Conservation (phyloP, 2,797 vertebrate genomes). For the Lepidocolaptes lacrymiger region DNA sequence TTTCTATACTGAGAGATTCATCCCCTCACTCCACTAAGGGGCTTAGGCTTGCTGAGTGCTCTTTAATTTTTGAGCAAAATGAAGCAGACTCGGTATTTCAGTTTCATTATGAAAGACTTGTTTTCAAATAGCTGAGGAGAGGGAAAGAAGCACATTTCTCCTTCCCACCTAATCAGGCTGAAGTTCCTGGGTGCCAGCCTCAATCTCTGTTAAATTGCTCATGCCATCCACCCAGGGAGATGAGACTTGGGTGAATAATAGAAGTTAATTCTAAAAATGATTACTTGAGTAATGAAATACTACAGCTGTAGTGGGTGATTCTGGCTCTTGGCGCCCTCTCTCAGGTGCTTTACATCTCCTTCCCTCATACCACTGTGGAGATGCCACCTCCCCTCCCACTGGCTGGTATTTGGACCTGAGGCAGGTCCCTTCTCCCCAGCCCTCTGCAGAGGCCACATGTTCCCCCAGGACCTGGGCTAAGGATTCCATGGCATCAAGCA, state of each 20-base stretch:
- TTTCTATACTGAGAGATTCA: accelerated
- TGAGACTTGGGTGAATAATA: background rate
- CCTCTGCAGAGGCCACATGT: background rate
- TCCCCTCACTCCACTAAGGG: background rate
- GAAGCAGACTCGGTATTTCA: background rate
- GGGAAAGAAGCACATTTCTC: background rate
- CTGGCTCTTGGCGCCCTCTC: background rate
- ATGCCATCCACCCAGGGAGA: background rate
- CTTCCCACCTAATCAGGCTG: constrained; percentile 22
- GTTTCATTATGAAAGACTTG: background rate
- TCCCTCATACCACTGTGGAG: background rate
- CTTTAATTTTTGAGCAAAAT: background rate
- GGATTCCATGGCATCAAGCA: background rate
- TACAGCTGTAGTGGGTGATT: background rate
- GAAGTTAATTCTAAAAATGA: background rate
- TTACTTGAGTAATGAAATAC: background rate
- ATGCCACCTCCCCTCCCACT: background rate
- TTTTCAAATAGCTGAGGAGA: background rate
- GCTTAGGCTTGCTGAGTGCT: background rate
- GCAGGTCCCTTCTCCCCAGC: background rate
- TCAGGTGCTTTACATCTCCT: background rate
- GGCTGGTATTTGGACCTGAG: background rate
- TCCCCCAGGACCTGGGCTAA: background rate
- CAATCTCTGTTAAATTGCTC: constrained; percentile 36
- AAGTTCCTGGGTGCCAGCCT: background rate